phyloP scores from a whole-genome alignment of 2,888 invertebrate species.

The Gandaritis pyraliata region DNA sequence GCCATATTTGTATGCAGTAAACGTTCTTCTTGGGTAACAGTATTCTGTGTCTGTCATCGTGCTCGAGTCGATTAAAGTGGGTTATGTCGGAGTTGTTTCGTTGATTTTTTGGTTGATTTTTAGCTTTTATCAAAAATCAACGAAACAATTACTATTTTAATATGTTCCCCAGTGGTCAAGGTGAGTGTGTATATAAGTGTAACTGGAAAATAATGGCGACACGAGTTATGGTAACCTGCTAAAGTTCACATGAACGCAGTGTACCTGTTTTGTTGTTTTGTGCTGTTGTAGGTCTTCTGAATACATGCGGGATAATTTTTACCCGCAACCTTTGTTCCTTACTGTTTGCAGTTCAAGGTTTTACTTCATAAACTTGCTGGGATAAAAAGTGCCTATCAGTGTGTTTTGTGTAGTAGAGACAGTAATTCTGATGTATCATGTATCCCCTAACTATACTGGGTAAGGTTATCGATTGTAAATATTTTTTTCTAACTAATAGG shows the following conservation, averaged over 20 bases:
- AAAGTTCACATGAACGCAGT: conserved; percentile 22
- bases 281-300: conserved; percentile 23
- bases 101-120: conserved; percentile 47
- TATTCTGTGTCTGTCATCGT: conserved; percentile 31
- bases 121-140: conserved; percentile 43
- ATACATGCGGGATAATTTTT: conserved; percentile 25
- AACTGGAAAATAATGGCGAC: conserved; percentile 20
- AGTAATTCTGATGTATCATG: conserved; percentile 26
- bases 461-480: conserved; percentile 22
- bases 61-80: conserved; percentile 38
- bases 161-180: conserved; percentile 47
- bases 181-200: conserved; percentile 34
- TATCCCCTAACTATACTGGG: conserved; percentile 22
- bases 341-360: conserved; percentile 1
- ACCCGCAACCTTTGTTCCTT: conserved; percentile 8
- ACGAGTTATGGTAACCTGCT: conserved; percentile 21
- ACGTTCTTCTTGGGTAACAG: too few species aligned
- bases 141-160: conserved; percentile 45
- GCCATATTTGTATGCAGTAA: too few species aligned
- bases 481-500: background rate
- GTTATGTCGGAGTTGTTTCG: conserved; percentile 46
- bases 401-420: conserved; percentile 11
- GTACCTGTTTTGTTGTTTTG: conserved; percentile 38
- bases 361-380: conserved; percentile 12
- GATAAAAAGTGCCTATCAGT: conserved; percentile 15